Base-by-base conservation (phyloP, 2,888 invertebrate species). In the Odontomyia ornata region DNA sequence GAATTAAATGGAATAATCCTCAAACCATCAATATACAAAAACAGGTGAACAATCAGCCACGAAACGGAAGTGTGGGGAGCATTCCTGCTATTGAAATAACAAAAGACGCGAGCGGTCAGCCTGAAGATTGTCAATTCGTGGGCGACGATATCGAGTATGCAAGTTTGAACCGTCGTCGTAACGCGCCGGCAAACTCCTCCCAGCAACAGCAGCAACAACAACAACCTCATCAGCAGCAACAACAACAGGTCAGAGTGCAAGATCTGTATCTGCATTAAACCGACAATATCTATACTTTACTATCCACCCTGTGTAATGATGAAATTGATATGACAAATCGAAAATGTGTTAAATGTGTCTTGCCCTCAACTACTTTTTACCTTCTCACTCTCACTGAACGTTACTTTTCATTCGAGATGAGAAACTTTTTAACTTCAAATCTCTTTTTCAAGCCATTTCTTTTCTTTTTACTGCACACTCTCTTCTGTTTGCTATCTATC, bases 91-190 rank as follows among this genome's bases (percentile, higher is more conserved):
- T 80, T 84, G 79, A 80, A 79, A 79, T 80, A 76, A 80, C 79
- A 30, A 78, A 78, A 79, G 79, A 78, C 36, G 84, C 83, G 80
- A 81, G 81, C 64, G 73, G 60, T 56, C 62, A 47, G 15, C 92
- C 92, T 78, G 89, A 89, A 81, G 90, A 89, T 81, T 80, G 78
- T 56, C 64, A 78, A 11, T 79, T 77, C 76, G 76, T 77, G 52
- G 71, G 75, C 28, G 77, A 78, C 43, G 85, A 79, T 62, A 36
- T 79, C 79, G 80, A 80, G 72, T 80, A 79, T 76, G 47, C 75
- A 25, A 80, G 76, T 86, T 90, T 87, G 71, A 84, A 87, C 88
- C 81, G 83, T 86, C 80, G 83, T 87, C 84, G 87, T 85, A 80
- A 88, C 77, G 75, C 77, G 87, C 15, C 47, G 25, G 36, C n/a